A percentile compares a stretch with the other conserved stretches of the same genome.
Conservation (phyloP, 2,888 invertebrate genomes). For the Macaria notata region DNA sequence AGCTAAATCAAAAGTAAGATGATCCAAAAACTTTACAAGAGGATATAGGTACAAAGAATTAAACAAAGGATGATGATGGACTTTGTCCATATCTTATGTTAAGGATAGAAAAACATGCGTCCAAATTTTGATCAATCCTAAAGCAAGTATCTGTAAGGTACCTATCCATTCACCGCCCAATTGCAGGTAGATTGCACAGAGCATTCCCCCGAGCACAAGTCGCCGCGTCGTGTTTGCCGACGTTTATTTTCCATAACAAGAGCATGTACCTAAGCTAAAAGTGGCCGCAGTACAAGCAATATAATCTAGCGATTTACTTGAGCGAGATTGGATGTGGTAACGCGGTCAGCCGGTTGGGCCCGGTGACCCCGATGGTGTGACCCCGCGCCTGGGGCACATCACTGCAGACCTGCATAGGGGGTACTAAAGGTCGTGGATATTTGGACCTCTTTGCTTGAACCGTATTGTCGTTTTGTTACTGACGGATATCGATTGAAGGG, state of each 20-base stretch:
- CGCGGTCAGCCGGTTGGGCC: slow-evolving; percentile 46
- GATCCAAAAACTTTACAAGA: no score
- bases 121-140: no score
- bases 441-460: no score
- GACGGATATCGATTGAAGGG: no score
- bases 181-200: neutral
- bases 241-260: slow-evolving; percentile 13
- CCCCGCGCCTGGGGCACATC: slow-evolving; percentile 49
- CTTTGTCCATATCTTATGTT: no score
- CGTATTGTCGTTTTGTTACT: no score
- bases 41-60: no score
- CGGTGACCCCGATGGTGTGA: slow-evolving; percentile 42
- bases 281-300: slow-evolving; percentile 18
- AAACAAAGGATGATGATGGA: no score
- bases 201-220: neutral
- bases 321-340: slow-evolving; percentile 48
- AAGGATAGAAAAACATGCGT: no score
- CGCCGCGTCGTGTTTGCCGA: neutral
- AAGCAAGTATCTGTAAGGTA: neutral
- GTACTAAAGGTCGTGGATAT: no score
- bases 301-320: slow-evolving; percentile 36
- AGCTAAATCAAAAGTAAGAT: no score
- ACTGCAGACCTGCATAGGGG: no score
- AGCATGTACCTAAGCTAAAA: slow-evolving; percentile 8
- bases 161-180: neutral